Base-by-base conservation (phyloP, 1,140 invertebrate genomes). In the Papilio xuthus region DNA sequence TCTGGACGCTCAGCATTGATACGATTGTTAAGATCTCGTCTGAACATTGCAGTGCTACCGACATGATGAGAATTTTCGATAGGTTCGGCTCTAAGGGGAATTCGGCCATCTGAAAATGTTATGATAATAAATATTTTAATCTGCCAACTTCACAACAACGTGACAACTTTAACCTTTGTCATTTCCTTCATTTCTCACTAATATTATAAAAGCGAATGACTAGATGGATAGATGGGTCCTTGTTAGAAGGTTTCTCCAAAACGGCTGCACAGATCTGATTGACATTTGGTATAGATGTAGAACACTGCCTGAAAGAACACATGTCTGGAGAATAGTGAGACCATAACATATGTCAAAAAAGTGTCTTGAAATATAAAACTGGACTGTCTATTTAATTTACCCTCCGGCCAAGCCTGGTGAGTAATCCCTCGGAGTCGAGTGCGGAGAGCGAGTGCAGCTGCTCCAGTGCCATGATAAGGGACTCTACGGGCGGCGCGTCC, bases 61-160 rank as follows among this genome's bases (percentile, higher is more conserved):
- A 99, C 98, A 99, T 99, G 63, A 99, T 99, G 0, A 99, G 94
- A 96, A 99, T 99, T 95, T 99, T 99, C 0, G 99, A 98, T n/a
- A 99, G 95, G 94, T 99, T 99, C 0, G 99, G 99, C 88, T 99
- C 99, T 63, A 99, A 91, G 0, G 99, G 99, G 91, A 99, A 99
- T 94, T 99, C 99, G 0, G 99, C 99, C 99, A 99, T 99, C 96
- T 97, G 93, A 28, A 94, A 94, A 53, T 15, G 9, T 13, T n/a
- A 60, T 23, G 26, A 60, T 10, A 9, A 20, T 9, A n/a, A 53
- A 53, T 53, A 20, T 53, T 44, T 44, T 37, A 37, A 37, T 37
- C 32, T 37, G 7, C 0, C 4, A 7, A 37, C n/a, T n/a, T n/a
- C n/a, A n/a, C n/a, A n/a, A n/a, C n/a, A n/a, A n/a, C n/a, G 32